Evolutionary conservation across 2,797 vertebrate genomes (phyloP).

Genomic region (Apodemus agrarius): DNA sequence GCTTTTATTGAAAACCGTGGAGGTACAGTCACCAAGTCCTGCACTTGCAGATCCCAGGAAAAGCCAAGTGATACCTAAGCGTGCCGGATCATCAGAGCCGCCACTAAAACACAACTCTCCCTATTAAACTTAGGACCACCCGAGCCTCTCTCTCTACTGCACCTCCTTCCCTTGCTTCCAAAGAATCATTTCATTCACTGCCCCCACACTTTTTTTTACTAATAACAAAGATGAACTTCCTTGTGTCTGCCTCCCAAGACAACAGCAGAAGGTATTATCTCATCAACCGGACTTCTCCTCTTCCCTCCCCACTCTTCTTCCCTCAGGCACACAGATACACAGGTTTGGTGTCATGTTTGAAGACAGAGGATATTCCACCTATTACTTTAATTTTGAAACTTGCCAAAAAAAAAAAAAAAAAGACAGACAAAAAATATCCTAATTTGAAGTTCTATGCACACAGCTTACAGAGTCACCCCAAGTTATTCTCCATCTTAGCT

Average conservation of each 20-base stretch:
- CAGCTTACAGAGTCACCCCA: not conserved
- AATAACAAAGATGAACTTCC: conserved; percentile 7
- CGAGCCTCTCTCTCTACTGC: not conserved
- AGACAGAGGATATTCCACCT: conserved; percentile 7
- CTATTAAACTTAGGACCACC: conserved; percentile 3
- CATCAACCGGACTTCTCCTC: not conserved
- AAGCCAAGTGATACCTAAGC: not conserved
- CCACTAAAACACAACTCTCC: not conserved
- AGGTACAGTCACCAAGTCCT: not conserved
- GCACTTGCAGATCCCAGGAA: not conserved
- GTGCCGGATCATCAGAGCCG: not conserved
- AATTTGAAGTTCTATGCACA: not conserved
- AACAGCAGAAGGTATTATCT: not conserved
- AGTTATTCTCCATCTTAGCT: not conserved
- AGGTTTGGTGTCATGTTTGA: not conserved
- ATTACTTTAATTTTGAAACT: conserved; percentile 50
- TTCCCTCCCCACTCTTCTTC: not conserved
- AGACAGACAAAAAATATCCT: not conserved
- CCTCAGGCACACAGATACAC: not conserved
- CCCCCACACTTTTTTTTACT: not conserved
- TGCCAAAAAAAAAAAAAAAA: not conserved
- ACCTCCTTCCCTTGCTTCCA: not conserved
- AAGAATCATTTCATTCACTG: conserved; percentile 22
- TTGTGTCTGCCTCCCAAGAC: not conserved
- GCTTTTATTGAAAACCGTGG: conserved; percentile 26